These are phyloP conservation scores for Ditylenchus weischeri DNA, from an alignment of 2,888 invertebrate genomes.

Conservation along the genomic window DNA sequence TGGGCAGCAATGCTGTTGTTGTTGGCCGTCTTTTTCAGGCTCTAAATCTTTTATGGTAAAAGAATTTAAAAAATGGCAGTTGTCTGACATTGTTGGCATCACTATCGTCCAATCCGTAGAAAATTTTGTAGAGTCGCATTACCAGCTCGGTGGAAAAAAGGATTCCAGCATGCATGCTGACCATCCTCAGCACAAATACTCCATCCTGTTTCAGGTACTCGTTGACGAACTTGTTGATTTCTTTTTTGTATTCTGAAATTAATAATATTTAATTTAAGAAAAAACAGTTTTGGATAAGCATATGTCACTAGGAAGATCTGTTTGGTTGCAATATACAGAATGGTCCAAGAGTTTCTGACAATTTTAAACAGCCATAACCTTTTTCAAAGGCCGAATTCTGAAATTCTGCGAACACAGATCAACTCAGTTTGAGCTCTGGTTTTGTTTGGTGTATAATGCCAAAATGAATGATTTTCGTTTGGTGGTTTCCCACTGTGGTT, in stretches of 20 bases:
- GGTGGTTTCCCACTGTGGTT: too few species aligned
- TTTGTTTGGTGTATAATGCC: too few species aligned
- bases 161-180: conserved; percentile 51
- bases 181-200: conserved; percentile 56
- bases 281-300: too few species aligned
- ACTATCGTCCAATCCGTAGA: background rate
- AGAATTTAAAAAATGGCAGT: background rate
- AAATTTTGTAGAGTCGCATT: conserved; percentile 41
- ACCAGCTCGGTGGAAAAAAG: conserved; percentile 54
- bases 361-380: too few species aligned
- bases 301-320: too few species aligned
- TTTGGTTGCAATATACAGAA: too few species aligned
- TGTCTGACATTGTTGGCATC: background rate
- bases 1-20: conserved; percentile 4
- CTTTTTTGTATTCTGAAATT: conserved; percentile 32
- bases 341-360: too few species aligned
- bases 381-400: too few species aligned
- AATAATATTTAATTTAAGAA: too few species aligned
- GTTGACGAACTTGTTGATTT: conserved; percentile 47
- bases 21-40: conserved; percentile 7
- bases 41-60: background rate
- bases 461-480: too few species aligned
- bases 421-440: too few species aligned
- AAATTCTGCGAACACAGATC: too few species aligned
- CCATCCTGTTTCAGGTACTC: conserved; percentile 54